Conservation (phyloP, 2,113 vertebrate species). For the Nestor notabilis region DNA sequence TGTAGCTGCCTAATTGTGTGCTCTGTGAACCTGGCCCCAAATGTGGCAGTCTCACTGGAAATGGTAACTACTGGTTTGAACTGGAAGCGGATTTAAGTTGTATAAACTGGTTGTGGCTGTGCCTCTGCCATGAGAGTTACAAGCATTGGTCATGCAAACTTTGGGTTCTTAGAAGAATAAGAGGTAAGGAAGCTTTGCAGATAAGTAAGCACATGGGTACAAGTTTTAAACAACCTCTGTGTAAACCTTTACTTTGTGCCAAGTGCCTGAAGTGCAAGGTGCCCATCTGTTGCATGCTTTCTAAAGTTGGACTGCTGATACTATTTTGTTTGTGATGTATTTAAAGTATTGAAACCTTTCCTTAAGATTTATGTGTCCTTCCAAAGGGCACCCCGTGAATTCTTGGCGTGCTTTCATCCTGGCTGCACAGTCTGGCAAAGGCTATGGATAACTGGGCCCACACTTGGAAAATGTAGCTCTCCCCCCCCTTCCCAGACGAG, state of each 20-base stretch:
- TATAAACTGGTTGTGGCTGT: not conserved
- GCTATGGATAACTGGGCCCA: not conserved
- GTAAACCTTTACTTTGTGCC: not conserved
- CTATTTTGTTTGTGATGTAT: not conserved
- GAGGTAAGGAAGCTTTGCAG: not conserved
- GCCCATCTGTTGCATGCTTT: not conserved
- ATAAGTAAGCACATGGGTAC: not conserved
- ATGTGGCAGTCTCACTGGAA: not conserved
- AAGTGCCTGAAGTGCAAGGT: not conserved
- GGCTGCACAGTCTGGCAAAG: not conserved
- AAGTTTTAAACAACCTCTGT: not conserved
- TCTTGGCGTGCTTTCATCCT: not conserved
- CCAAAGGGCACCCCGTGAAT: not conserved
- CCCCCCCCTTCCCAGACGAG: not conserved
- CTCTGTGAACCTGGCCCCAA: not conserved
- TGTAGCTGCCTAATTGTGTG: not conserved
- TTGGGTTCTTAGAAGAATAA: not conserved
- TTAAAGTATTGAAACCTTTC: slow-evolving; percentile 18
- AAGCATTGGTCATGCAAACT: not conserved
- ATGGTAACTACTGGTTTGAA: not conserved
- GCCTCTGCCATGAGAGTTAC: not conserved
- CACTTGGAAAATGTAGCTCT: not conserved
- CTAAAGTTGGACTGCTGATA: not conserved
- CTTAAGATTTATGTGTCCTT: not conserved
- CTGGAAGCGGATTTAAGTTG: not conserved